phyloP scores from a whole-genome alignment of 2,113 vertebrate species.

The Pterophyllum scalare region DNA sequence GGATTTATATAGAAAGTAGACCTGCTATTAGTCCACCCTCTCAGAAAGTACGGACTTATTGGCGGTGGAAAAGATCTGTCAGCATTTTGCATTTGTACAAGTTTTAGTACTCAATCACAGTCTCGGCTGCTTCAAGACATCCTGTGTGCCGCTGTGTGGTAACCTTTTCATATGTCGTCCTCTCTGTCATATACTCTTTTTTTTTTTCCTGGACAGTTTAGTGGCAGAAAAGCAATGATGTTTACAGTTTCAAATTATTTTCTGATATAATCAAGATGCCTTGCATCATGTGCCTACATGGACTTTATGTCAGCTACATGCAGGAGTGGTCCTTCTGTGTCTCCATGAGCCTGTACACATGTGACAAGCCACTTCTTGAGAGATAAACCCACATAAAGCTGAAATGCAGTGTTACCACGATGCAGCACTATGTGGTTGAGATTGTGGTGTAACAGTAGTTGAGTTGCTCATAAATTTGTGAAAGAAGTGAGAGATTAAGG shows the following conservation, averaged over 20 bases:
- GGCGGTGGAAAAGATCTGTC: constrained; percentile 44
- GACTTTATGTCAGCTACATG: background rate
- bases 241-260: constrained; percentile 52
- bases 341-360: background rate
- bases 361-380: constrained; percentile 34
- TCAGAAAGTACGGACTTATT: constrained; percentile 51
- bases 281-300: background rate
- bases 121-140: constrained; percentile 39
- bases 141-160: constrained; percentile 27
- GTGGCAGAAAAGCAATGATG: constrained; percentile 27
- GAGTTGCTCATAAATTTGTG: constrained; percentile 59
- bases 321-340: constrained; percentile 1
- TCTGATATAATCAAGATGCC: constrained; percentile 17
- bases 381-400: constrained; percentile 49
- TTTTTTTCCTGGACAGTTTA: constrained; percentile 41
- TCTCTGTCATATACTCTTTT: constrained; percentile 71
- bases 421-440: constrained; percentile 48
- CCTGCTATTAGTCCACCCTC: constrained; percentile 72
- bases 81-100: constrained; percentile 45
- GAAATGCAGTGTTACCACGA: constrained; percentile 21
- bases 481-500: constrained; percentile 48
- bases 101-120: constrained; percentile 15
- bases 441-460: constrained; percentile 56
- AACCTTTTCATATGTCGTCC: constrained; percentile 52
- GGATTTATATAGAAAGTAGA: constrained; percentile 76